phyloP scores from a whole-genome alignment of 2,797 vertebrate genomes.

The Clamator glandarius region DNA sequence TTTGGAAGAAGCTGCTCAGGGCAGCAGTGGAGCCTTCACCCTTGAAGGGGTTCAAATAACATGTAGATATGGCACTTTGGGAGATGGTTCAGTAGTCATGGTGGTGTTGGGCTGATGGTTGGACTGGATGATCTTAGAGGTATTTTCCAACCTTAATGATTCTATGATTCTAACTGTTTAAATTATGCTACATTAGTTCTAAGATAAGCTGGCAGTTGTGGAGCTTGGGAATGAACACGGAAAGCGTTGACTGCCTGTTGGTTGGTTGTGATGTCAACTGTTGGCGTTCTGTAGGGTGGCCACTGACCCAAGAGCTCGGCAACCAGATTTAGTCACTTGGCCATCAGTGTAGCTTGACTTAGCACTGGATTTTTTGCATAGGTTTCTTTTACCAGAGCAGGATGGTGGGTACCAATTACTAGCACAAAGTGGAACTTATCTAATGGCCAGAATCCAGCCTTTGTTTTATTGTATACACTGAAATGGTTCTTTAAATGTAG shows the following conservation, averaged over 20 bases:
- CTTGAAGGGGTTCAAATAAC: too few species aligned
- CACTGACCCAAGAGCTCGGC: not conserved
- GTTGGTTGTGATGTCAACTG: not conserved
- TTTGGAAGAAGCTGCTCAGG: too few species aligned
- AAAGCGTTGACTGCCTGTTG: not conserved
- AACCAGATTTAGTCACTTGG: not conserved
- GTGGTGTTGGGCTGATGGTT: too few species aligned
- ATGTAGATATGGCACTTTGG: too few species aligned
- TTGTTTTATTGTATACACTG: not conserved
- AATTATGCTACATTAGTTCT: not conserved
- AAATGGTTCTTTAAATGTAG: not conserved
- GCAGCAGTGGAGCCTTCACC: too few species aligned
- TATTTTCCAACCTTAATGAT: too few species aligned
- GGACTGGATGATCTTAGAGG: too few species aligned
- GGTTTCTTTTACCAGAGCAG: not conserved
- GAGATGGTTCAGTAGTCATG: too few species aligned
- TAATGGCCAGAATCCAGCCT: not conserved
- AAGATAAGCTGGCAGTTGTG: not conserved
- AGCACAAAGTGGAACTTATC: not conserved
- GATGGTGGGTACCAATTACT: not conserved
- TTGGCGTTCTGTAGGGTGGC: not conserved
- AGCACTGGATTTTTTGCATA: not conserved
- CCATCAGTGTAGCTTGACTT: rapidly evolving
- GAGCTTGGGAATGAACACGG: not conserved
- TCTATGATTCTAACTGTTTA: not conserved